Percentiles rank a stretch among this genome's conserved stretches.
Conservation (phyloP, 2,797 vertebrate genomes). For the Notoglanidium macrostoma region DNA sequence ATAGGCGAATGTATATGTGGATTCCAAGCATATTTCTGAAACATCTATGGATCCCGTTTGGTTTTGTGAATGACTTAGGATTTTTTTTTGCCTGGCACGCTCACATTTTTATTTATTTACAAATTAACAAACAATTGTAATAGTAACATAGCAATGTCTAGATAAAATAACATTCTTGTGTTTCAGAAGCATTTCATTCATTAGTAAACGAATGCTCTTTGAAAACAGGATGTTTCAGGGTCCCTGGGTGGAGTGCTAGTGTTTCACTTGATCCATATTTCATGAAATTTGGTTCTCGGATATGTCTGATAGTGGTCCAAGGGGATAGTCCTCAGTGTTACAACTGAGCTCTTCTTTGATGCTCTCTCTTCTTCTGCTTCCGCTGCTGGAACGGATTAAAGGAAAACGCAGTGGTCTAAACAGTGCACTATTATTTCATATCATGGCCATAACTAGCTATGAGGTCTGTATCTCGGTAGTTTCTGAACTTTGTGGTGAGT, state of each 20-base stretch:
- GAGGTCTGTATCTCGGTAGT: not conserved
- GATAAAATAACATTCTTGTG: not conserved
- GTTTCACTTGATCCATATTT: conserved; percentile 54
- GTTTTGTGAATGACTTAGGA: not conserved
- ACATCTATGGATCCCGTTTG: not conserved
- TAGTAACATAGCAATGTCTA: not conserved
- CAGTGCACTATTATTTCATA: conserved; percentile 29
- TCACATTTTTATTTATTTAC: not conserved
- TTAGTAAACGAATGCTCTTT: conserved; percentile 23
- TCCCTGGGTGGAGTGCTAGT: conserved; percentile 37
- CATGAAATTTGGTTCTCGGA: conserved; percentile 39
- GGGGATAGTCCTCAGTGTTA: conserved; percentile 35
- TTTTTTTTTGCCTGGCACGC: not conserved
- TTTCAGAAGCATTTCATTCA: conserved; percentile 12
- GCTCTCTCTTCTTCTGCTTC: conserved; percentile 28
- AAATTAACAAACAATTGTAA: not conserved
- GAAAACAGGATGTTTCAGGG: conserved; percentile 36
- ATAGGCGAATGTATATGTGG: no score
- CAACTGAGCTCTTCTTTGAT: conserved; percentile 42
- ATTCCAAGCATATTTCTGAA: not conserved
- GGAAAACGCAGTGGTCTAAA: conserved; percentile 16
- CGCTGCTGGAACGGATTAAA: conserved; percentile 39
- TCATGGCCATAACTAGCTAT: not conserved
- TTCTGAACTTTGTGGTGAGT: not conserved
- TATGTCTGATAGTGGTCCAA: conserved; percentile 46